phyloP scores from a whole-genome alignment of 2,797 vertebrate species.

The Xenopus petersii region DNA sequence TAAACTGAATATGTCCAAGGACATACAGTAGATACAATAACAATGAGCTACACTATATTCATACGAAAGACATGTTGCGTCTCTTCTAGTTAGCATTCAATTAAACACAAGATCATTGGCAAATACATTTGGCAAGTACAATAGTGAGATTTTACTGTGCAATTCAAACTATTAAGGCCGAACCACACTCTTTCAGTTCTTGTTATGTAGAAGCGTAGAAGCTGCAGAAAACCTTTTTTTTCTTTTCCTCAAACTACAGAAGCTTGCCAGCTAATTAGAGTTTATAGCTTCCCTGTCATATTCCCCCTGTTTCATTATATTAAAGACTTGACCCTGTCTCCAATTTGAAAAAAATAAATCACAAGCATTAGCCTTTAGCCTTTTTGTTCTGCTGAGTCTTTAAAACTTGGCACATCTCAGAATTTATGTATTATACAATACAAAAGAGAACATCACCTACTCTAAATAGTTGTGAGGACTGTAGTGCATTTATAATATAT shows the following conservation, averaged over 20 bases:
- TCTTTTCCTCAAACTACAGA: background rate
- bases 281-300: conserved; percentile 17
- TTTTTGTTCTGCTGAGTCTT: conserved; percentile 9
- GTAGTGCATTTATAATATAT: background rate
- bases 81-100: no score
- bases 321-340: conserved; percentile 37
- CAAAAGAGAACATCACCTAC: background rate
- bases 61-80: no score
- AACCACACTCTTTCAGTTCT: background rate
- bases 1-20: no score
- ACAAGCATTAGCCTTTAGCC: conserved; percentile 27
- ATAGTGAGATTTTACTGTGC: background rate
- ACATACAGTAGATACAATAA: no score
- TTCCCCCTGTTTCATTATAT: conserved; percentile 24
- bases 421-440: background rate
- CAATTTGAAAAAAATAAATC: conserved; percentile 21
- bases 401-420: conserved; percentile 13
- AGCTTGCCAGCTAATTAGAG: conserved; percentile 38
- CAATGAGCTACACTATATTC: no score
- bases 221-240: background rate
- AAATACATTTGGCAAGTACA: background rate
- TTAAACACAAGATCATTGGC: no score
- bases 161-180: background rate
- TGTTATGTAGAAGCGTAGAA: conserved; percentile 1
- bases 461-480: background rate